Evolutionary conservation across 2,113 vertebrate species (phyloP).

Genomic region (Vombatus ursinus): DNA sequence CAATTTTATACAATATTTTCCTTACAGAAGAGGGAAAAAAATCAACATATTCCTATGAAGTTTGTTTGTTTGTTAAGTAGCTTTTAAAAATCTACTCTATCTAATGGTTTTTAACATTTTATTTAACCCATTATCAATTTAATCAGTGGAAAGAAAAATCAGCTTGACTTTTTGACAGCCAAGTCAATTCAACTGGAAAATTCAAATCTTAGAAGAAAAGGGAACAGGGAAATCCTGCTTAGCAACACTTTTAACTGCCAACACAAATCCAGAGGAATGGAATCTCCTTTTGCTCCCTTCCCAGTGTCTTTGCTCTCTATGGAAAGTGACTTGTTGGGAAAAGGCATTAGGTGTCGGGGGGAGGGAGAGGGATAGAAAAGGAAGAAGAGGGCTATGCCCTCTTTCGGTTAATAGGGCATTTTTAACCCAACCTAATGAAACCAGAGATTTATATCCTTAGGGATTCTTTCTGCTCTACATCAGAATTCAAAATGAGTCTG

Average conservation of each 20-base stretch:
- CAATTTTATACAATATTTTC: conserved; percentile 64
- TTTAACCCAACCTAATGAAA: conserved; percentile 29
- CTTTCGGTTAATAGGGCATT: conserved; percentile 6
- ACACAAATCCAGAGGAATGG: conserved; percentile 49
- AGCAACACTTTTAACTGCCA: conserved; percentile 71
- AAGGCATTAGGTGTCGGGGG: background rate
- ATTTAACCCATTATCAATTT: conserved; percentile 74
- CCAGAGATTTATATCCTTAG: background rate
- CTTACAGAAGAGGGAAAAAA: conserved; percentile 10
- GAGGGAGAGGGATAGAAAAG: conserved; percentile 8
- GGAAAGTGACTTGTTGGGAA: conserved; percentile 31
- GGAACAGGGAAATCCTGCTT: conserved; percentile 54
- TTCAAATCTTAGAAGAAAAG: conserved; percentile 78
- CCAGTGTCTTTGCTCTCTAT: background rate
- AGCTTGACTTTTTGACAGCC: conserved; percentile 78
- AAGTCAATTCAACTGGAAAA: conserved; percentile 82
- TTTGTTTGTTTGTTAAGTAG: conserved; percentile 68
- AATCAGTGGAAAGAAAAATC: conserved; percentile 71
- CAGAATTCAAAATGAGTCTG: background rate
- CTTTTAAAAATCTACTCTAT: conserved; percentile 67
- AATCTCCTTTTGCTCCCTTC: conserved; percentile 57
- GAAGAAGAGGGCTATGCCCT: background rate
- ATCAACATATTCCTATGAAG: conserved; percentile 57
- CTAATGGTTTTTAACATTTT: conserved; percentile 77
- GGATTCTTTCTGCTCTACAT: conserved; percentile 27